Percentiles rank a stretch among this genome's conserved stretches.
phyloP scores from a whole-genome alignment of 1,140 invertebrate species.

The Drosophila kanapiae region DNA sequence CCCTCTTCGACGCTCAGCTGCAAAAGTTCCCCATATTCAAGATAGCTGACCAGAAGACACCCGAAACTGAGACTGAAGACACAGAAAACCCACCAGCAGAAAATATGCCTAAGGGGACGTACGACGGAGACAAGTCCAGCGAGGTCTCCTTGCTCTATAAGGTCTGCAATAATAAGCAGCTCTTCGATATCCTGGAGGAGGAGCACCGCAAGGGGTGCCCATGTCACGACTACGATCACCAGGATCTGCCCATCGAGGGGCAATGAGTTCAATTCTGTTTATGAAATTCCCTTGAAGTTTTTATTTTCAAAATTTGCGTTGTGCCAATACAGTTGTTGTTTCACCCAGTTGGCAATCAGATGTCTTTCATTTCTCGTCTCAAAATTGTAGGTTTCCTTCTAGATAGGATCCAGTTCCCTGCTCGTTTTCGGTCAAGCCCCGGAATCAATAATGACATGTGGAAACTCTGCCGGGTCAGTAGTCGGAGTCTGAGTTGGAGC shows the following conservation, averaged over 20 bases:
- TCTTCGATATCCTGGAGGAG: conserved; percentile 26
- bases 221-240: conserved; percentile 40
- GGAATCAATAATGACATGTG: conserved; percentile 62
- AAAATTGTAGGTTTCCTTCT: not conserved
- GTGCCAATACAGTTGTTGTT: conserved; percentile 5
- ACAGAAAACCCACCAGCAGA: not conserved
- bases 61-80: not conserved
- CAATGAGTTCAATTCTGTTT: not conserved
- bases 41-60: not conserved
- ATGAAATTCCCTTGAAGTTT: not conserved
- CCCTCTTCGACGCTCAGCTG: conserved; percentile 35
- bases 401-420: conserved; percentile 9
- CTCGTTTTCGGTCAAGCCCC: not conserved
- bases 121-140: not conserved
- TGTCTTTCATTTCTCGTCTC: conserved; percentile 10
- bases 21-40: conserved; percentile 4
- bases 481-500: conserved; percentile 5
- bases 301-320: conserved; percentile 22
- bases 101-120: not conserved
- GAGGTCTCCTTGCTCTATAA: conserved; percentile 10
- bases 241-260: conserved; percentile 23
- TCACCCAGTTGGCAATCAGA: conserved; percentile 15
- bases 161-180: conserved; percentile 19
- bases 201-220: conserved; percentile 36
- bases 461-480: conserved; percentile 43